Base-by-base conservation (phyloP, 2,797 vertebrate genomes). In the Balearica regulorum region DNA sequence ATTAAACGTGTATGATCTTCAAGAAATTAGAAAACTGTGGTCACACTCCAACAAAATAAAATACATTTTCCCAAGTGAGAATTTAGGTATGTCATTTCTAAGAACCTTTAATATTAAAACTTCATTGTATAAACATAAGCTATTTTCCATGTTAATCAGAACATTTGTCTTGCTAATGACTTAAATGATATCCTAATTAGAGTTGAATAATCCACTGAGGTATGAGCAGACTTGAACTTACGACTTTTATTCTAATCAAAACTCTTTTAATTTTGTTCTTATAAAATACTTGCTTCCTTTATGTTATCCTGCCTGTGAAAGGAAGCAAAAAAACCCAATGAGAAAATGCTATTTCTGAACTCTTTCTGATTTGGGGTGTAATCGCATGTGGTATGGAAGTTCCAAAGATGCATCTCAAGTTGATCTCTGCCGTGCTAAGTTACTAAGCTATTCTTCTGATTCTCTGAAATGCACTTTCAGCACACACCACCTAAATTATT, bases 131-230 rank as follows among this genome's bases (percentile, higher is more conserved):
- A 91, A 91, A 82, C 54, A 81, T 43, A 77, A 87, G 79, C 13
- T 70, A 28, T 90, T 95, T 93, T 89, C 58, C 21, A 69, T 68
- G 61, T 81, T 71, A 93, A 35, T 91, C 29, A 58, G 61, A 92
- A 33, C 51, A 83, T 71, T 93, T 91, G 18, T 93, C 70, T 92
- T 84, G 65, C 35, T 92, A 93, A 78, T 93, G 43, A 71, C 58
- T 75, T 90, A 64, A 90, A 89, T 82, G 39, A 82, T 89, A 75
- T 65, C 46, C 28, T 88, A 86, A 88, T 83, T 95, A 82, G 53
- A 70, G 35, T 2, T 86, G n/a, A 91, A 80, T 77, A 93, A 87
- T 62, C 55, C 61, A 73, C 28, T 51, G 68, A 92, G n/a, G 8
- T 83, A 64, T 41, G 16, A 89, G 43, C 51, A 91, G 54, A 46